Base-by-base conservation (phyloP, 1,140 invertebrate genomes). In the Bombus haemorrhoidalis region DNA sequence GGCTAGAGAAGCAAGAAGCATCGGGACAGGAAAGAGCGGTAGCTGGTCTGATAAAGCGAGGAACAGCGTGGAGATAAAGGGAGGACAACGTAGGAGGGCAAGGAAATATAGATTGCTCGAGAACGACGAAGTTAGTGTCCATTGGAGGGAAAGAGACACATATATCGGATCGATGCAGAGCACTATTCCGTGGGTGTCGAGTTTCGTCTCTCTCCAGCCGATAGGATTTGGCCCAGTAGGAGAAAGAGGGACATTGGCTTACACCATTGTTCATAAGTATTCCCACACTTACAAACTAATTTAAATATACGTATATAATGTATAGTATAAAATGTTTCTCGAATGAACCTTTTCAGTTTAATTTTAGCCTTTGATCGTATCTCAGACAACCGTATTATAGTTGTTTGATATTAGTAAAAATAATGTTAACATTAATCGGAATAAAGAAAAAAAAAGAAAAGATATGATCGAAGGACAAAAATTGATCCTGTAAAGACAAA, bases 121-220 rank as follows among this genome's bases (percentile, higher is more conserved):
- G 57, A 62, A 41, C 18, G 68, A 37, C 13, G n/a, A 71, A 80
- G 83, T 43, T 43, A 72, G 32, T 22, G 5, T 15, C 9, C 15
- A 12, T 39, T n/a, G 76, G 71, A 53, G 53, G 18, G 71, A 85
- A 25, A 39, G 53, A 66, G 75, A 85, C 43, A 72, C 47, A 41
- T 59, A 18, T 47, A 32, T 5, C 79, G 71, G 84, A 85, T 85
- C 84, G 84, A 85, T 85, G 34, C 47, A 32, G 53, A 81, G 68
- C 47, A 81, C 68, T 43, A 34, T 73, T 74, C 57, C 78, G 71
- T 85, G 71, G 84, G 59, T 47, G 76, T 71, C 15, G 22, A 34
- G 59, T 22, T 57, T 43, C 41, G 25, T 47, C 68, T 73, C 83
- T 12, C 37, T 66, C 39, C 25, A 4, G 32, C 72, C 41, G 32